Percentiles rank a stretch among this genome's conserved stretches.
These are phyloP conservation scores for Arctopsyche grandis DNA, from an alignment of 1,140 invertebrate genomes.

Conservation along the genomic window DNA sequence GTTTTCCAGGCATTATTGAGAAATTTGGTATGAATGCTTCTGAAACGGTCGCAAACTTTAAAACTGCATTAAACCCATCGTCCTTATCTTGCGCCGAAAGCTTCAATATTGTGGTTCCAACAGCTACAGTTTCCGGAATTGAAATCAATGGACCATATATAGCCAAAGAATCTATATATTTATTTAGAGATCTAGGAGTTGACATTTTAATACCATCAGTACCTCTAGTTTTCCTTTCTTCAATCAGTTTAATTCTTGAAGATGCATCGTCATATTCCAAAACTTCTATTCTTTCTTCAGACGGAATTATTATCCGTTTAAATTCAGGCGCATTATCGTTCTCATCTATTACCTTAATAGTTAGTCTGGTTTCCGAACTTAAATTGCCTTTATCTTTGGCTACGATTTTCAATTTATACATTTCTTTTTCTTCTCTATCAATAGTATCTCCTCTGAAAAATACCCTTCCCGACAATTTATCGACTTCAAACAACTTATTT, in stretches of 20 bases:
- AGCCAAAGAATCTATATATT: slow-evolving; percentile 63
- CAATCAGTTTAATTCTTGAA: slow-evolving; percentile 61
- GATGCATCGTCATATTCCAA: slow-evolving; percentile 68
- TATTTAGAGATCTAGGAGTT: slow-evolving; percentile 64
- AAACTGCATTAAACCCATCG: slow-evolving; percentile 75
- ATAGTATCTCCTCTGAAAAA: slow-evolving; percentile 71
- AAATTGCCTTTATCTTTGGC: slow-evolving; percentile 81
- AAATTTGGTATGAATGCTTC: slow-evolving; percentile 71
- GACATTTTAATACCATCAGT: slow-evolving; percentile 58
- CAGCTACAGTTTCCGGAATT: slow-evolving; percentile 80
- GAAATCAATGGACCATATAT: slow-evolving; percentile 69
- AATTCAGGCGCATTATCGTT: slow-evolving; percentile 86
- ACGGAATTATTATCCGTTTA: slow-evolving; percentile 72
- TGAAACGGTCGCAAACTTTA: slow-evolving; percentile 79
- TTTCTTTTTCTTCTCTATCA: slow-evolving; percentile 78
- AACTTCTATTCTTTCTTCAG: slow-evolving; percentile 74
- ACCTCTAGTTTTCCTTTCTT: slow-evolving; percentile 59
- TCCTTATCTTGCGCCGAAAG: slow-evolving; percentile 87
- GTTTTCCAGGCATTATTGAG: slow-evolving; percentile 59
- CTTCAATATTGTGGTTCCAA: slow-evolving; percentile 80
- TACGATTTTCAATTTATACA: slow-evolving; percentile 76
- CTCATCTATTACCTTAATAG: slow-evolving; percentile 78
- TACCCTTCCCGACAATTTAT: slow-evolving; percentile 74
- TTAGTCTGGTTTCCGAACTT: slow-evolving; percentile 76
- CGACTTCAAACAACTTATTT: slow-evolving; percentile 79